A percentile compares a stretch with the other conserved stretches of the same genome.
Evolutionary conservation across 1,140 invertebrate genomes (phyloP).

Genomic region (Orius laevigatus): DNA sequence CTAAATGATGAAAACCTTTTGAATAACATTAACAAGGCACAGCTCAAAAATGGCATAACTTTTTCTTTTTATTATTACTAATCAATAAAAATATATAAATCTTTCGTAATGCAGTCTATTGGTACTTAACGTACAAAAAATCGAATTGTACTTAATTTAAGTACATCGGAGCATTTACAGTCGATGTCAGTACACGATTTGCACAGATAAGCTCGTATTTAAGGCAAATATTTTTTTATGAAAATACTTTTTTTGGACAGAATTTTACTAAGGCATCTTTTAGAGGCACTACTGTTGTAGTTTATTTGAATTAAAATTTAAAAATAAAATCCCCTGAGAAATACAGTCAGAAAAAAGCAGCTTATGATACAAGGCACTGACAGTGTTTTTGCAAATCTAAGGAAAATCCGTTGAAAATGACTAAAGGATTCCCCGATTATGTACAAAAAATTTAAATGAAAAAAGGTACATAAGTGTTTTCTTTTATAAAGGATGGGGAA

Average conservation of each 20-base stretch:
- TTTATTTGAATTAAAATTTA: neutral
- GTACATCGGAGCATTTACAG: no score
- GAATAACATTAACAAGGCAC: no score
- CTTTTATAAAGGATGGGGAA: no score
- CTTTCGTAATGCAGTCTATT: no score
- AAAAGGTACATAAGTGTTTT: conserved; percentile 2
- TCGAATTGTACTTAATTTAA: no score
- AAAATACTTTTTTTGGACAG: neutral
- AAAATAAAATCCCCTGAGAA: no score
- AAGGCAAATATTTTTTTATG: neutral
- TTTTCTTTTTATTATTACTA: neutral
- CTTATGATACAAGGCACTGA: conserved; percentile 7
- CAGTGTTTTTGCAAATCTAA: neutral
- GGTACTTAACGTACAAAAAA: no score
- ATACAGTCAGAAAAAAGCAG: neutral
- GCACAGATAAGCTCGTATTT: neutral
- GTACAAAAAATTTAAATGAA: neutral
- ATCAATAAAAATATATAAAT: no score
- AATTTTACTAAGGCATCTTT: neutral
- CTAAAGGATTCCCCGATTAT: neutral
- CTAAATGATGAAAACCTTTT: no score
- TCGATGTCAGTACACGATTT: neutral
- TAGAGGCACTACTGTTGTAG: neutral
- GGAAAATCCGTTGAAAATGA: neutral
- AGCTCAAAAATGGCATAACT: neutral